A percentile compares a stretch with the other conserved stretches of the same genome.
phyloP scores from a whole-genome alignment of 1,140 invertebrate species.

The Coptotermes formosanus region DNA sequence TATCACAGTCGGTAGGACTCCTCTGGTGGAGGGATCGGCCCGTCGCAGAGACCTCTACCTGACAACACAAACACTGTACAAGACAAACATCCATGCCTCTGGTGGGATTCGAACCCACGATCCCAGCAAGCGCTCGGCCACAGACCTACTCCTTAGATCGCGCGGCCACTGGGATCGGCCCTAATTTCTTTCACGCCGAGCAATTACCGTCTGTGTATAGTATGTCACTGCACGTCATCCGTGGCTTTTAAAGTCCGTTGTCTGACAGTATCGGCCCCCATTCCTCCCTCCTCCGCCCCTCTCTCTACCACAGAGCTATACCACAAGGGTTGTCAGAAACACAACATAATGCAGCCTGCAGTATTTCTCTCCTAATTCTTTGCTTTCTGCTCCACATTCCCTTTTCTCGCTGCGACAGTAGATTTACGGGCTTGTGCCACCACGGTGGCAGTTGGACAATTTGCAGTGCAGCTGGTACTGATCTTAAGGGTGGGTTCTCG shows the following conservation, averaged over 20 bases:
- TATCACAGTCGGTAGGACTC: too few relatives aligned
- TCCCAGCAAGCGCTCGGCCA: too few relatives aligned
- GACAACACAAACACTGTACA: too few relatives aligned
- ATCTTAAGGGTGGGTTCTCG: not conserved
- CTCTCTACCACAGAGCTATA: not conserved
- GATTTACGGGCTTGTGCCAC: not conserved
- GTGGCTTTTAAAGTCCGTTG: not conserved
- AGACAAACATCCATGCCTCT: too few relatives aligned
- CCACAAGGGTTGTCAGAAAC: not conserved
- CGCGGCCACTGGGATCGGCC: too few relatives aligned
- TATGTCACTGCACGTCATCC: not conserved
- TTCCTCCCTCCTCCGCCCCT: too few relatives aligned
- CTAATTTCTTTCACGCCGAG: not conserved
- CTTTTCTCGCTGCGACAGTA: not conserved
- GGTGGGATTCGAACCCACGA: too few relatives aligned
- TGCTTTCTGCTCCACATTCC: not conserved
- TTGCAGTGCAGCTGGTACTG: not conserved
- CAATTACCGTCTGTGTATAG: not conserved
- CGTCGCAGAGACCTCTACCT: too few relatives aligned
- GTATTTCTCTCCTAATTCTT: constrained; percentile 19
- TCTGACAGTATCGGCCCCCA: not conserved
- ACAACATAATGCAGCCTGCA: constrained; percentile 15
- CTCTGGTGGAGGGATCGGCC: too few relatives aligned
- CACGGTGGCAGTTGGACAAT: not conserved
- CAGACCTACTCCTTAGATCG: too few relatives aligned